Base-by-base conservation (phyloP, 2,113 vertebrate genomes). In the Semnornis frantzii region DNA sequence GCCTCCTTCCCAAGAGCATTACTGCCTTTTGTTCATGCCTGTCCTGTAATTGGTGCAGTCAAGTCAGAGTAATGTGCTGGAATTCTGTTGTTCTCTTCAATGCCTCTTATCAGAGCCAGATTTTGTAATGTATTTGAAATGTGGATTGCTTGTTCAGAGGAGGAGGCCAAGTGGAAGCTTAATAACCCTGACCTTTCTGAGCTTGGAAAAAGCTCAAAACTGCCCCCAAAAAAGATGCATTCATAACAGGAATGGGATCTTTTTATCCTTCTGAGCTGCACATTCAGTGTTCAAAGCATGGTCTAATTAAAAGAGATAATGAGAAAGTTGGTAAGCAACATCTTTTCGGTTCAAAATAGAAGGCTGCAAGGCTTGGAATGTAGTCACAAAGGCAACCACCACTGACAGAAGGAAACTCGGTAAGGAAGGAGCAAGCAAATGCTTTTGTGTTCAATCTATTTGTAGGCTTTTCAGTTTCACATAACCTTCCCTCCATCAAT, bases 91-190 rank as follows among this genome's bases (percentile, higher is more conserved):
- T 48, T 95, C 87, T 95, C 87, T 73, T 78, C 70, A 83, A 82
- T 69, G 85, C 63, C 92, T 85, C 87, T 96, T 95, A 96, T 96
- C 94, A 95, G 82, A 93, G 90, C 65, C 85, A 94, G 87, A 65
- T 60, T 91, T 94, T 55, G 30, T 87, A 97, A 82, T 74, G 70
- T 84, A 66, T 93, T 88, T 87, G 90, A 97, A 94, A 95, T 79
- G 93, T 12, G 94, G 86, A 95, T 96, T 97, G 92, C 70, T 95
- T 92, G 64, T 58, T 94, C 90, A 95, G 70, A 96, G 86, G 50
- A 93, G 48, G 80, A 94, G 80, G 77, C 82, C 93, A 97, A 97
- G 74, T 79, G 76, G 79, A 97, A 97, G 74, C 31, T 73, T 65
- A 96, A 89, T 92, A 90, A 95, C 91, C 69, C 92, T 96, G 85